Evolutionary conservation across 2,113 vertebrate genomes (phyloP), one percentile per base, ranked within the genome.

Genomic region (Megaceryle torquata): DNA sequence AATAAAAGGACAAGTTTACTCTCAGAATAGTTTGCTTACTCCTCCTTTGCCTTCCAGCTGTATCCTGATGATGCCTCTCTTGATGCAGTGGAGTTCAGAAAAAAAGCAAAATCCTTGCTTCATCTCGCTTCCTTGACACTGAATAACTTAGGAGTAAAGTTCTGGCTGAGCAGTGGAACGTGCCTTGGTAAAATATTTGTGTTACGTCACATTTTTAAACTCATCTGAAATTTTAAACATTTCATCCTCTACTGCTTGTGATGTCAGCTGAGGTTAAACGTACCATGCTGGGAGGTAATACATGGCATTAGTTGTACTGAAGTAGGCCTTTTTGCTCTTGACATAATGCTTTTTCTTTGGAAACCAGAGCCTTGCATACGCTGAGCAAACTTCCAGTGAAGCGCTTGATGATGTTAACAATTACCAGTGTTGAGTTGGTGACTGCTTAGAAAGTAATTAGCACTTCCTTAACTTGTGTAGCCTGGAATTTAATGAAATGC

Each of bases 91-190:
- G 97, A 98, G 26, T 99, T 99, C 84, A 98, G 98, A 54, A 99
- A 98, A 97, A 99, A 98, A 88, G 99, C 98, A 29, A 99, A 99
- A 89, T 97, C 98, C 6, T 95, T 99, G 87, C 98, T 99, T 64
- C 98, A 98, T 33, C 82, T 99, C 22, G 98, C 99, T 33, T 97
- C 98, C 48, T 91, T 88, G 82, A 99, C 98, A 0, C 97, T 99
- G 13, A 95, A 97, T 35, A 92, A 50, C 11, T 97, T 99, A 26
- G 91, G 98, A 60, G 82, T 99, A 22, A 98, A 95, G 3, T 99
- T 99, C 97, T 99, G 99, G 99, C 97, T 99, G 76, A 99, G 99
- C 98, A 99, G 99, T 67, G 99, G 99, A 60, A 99, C 99, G 4
- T 99, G 99, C 85, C 97, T 99, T 12, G 99, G 99, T 99, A 98